Percentiles rank a stretch among this genome's conserved stretches.
Evolutionary conservation across 2,797 vertebrate species (phyloP).

Genomic region (Pangasius krempfi): DNA sequence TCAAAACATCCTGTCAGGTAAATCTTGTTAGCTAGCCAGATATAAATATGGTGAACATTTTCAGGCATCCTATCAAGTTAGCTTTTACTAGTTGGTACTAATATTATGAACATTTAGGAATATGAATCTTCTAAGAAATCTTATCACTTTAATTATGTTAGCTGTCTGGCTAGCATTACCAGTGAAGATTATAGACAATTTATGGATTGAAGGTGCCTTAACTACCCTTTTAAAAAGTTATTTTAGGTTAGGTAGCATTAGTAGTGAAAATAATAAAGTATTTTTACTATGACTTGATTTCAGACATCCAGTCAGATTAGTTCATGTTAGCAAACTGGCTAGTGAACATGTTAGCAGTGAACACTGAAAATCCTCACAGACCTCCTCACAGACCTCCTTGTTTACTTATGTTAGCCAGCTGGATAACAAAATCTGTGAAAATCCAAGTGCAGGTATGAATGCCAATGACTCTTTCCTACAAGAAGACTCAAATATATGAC

Average conservation of each 20-base stretch:
- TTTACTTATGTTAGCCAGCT: not conserved
- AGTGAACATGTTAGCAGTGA: not conserved
- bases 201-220: not conserved
- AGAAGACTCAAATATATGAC: not conserved
- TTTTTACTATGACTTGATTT: not conserved
- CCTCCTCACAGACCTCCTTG: too few relatives aligned
- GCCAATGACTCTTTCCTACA: not conserved
- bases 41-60: not conserved
- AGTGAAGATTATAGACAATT: not conserved
- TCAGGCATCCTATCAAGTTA: not conserved
- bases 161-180: not conserved
- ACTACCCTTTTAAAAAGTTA: not conserved
- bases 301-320: not conserved
- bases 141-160: too few relatives aligned
- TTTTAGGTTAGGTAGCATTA: not conserved
- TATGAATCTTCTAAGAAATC: not conserved
- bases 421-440: not conserved
- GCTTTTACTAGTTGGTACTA: not conserved
- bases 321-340: not conserved
- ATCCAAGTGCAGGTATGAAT: not conserved
- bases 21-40: not conserved
- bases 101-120: not conserved
- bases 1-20: not conserved
- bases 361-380: not conserved
- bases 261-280: too few relatives aligned